A percentile compares a stretch with the other conserved stretches of the same genome.
Evolutionary conservation across 2,113 vertebrate genomes (phyloP).

Genomic region (Paramisgurnus dabryanus): DNA sequence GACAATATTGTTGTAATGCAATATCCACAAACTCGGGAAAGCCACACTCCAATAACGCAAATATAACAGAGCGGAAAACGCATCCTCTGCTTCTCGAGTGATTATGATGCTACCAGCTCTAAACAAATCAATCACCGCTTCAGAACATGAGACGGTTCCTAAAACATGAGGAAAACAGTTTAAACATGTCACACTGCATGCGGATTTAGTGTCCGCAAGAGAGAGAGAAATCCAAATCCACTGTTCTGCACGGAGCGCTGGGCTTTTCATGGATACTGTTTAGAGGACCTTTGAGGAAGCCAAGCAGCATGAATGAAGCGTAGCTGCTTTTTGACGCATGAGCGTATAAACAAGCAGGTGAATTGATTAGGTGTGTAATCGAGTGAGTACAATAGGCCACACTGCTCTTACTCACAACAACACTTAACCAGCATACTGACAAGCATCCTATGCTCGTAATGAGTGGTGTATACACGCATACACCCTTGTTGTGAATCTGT

Average conservation of each 20-base stretch:
- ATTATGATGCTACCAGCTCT: conserved; percentile 50
- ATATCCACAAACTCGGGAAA: conserved; percentile 54
- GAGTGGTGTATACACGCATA: conserved; percentile 25
- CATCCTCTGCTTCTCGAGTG: conserved; percentile 42
- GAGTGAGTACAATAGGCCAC: conserved; percentile 48
- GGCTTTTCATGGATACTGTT: conserved; percentile 7
- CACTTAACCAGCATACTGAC: conserved; percentile 44
- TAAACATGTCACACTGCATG: conserved; percentile 16
- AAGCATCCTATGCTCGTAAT: conserved; percentile 42
- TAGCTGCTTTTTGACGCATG: conserved; percentile 43
- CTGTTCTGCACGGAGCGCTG: background rate
- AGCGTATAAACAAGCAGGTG: conserved; percentile 55
- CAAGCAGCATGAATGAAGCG: conserved; percentile 35
- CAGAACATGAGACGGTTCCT: conserved; percentile 43
- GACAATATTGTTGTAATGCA: conserved; percentile 49
- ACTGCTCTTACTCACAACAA: conserved; percentile 43
- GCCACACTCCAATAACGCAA: conserved; percentile 50
- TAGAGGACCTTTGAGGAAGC: conserved; percentile 29
- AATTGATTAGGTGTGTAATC: conserved; percentile 61
- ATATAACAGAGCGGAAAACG: conserved; percentile 45
- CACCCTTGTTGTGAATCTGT: background rate
- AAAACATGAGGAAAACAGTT: conserved; percentile 41
- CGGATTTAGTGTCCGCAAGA: conserved; percentile 23
- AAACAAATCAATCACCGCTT: conserved; percentile 51
- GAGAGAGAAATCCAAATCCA: conserved; percentile 14